Evolutionary conservation across 2,797 vertebrate genomes (phyloP).

Genomic region (Tarsius wallacei): DNA sequence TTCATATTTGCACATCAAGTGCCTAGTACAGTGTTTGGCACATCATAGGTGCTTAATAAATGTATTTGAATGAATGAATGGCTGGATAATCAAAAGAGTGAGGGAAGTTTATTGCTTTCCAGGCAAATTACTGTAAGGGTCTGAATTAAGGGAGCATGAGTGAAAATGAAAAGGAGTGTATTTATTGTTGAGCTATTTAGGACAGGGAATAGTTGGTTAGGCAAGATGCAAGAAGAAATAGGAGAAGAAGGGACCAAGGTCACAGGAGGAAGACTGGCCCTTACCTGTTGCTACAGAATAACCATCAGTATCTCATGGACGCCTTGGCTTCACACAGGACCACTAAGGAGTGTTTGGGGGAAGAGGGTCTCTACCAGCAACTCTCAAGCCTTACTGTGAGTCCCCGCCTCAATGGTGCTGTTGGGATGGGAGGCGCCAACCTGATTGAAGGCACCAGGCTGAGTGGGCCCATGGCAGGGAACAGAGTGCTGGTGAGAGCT

Average conservation of each 20-base stretch:
- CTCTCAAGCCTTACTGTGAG: neutral
- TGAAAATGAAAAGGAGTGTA: neutral
- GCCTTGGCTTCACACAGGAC: neutral
- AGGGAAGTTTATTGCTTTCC: slow-evolving; percentile 34
- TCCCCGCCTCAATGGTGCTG: neutral
- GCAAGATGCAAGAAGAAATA: neutral
- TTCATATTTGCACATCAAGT: neutral
- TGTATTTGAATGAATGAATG: neutral
- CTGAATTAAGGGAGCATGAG: neutral
- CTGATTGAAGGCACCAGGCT: neutral
- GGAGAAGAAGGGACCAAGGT: neutral
- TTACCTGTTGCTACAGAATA: neutral
- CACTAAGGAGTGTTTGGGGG: neutral
- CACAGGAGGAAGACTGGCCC: neutral
- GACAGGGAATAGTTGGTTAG: neutral
- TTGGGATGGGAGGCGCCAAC: neutral
- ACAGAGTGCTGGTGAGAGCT: neutral
- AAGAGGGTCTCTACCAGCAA: neutral
- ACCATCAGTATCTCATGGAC: neutral
- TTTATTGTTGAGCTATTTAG: neutral
- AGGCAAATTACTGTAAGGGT: neutral
- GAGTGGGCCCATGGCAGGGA: neutral
- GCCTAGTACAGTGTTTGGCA: neutral
- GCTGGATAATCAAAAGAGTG: neutral
- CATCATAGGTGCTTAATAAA: neutral